Percentiles rank a stretch among this genome's conserved stretches.
These are phyloP conservation scores for Eucriotettix oculatus DNA, from an alignment of 2,888 invertebrate species.

Conservation along the genomic window DNA sequence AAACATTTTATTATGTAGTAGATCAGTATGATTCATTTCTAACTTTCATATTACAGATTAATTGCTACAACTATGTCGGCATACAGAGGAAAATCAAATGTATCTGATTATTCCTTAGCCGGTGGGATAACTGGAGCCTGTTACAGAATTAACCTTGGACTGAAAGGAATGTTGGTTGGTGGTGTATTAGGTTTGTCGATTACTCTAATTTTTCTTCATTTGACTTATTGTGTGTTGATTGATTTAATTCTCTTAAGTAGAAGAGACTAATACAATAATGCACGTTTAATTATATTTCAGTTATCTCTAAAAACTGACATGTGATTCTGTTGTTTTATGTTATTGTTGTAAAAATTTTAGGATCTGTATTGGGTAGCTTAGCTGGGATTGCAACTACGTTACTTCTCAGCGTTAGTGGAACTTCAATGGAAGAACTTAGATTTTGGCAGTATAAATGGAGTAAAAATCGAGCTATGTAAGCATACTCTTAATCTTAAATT, in stretches of 20 bases:
- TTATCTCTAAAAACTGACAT: too few species aligned
- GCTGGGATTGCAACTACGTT: not conserved
- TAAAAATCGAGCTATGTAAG: not conserved
- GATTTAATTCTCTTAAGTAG: too few species aligned
- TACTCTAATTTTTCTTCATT: too few species aligned
- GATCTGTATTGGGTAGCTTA: not conserved
- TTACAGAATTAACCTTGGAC: constrained; percentile 50
- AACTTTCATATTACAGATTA: constrained; percentile 30
- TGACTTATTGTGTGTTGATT: too few species aligned
- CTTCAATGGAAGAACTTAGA: not conserved
- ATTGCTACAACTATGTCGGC: constrained; percentile 43
- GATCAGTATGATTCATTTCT: too few species aligned
- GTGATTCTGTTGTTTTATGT: too few species aligned
- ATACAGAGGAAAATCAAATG: constrained; percentile 47
- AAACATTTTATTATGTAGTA: too few species aligned
- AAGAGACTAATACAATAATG: too few species aligned
- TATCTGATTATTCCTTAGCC: constrained; percentile 47
- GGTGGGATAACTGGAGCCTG: constrained; percentile 46
- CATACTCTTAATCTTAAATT: not conserved
- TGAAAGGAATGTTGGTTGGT: constrained; percentile 50
- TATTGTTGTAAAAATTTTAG: too few species aligned
- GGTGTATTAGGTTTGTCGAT: constrained; percentile 37
- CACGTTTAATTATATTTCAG: too few species aligned
- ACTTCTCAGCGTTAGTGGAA: not conserved
- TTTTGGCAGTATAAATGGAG: not conserved